Evolutionary conservation across 92 coral and sea anemone genomes (phyloP).

Genomic region (Phenganax marumi): DNA sequence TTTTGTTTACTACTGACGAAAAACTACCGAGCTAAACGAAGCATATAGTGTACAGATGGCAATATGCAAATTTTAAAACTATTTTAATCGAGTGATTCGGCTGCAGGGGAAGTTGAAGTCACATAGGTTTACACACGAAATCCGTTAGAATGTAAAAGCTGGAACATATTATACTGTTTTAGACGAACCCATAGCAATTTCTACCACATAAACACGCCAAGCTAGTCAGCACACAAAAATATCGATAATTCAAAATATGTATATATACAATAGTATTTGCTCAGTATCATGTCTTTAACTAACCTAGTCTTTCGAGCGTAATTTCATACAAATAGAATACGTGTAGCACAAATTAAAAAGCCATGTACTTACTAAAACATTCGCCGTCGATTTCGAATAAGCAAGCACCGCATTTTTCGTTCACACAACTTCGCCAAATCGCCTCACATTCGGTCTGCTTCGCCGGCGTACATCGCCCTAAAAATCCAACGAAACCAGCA

Average conservation of each 20-base stretch:
- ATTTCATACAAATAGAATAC: neutral
- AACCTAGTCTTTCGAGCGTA: neutral
- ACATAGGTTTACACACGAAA: neutral
- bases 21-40: neutral
- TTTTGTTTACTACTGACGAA: neutral
- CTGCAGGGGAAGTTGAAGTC: neutral
- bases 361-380: slow-evolving; percentile 4
- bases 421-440: slow-evolving; percentile 11
- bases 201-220: neutral
- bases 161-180: neutral
- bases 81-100: neutral
- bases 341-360: neutral
- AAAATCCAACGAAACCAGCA: no score
- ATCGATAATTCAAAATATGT: neutral
- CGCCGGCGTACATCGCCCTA: neutral
- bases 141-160: neutral
- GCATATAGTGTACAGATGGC: neutral
- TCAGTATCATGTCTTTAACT: neutral
- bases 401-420: neutral
- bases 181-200: neutral
- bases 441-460: slow-evolving; percentile 18
- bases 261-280: neutral
- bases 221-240: neutral
- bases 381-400: neutral
- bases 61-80: slow-evolving; percentile 5